Percentiles rank a stretch among this genome's conserved stretches.
phyloP scores from a whole-genome alignment of 2,113 vertebrate genomes.

The Gymnobelideus leadbeateri region DNA sequence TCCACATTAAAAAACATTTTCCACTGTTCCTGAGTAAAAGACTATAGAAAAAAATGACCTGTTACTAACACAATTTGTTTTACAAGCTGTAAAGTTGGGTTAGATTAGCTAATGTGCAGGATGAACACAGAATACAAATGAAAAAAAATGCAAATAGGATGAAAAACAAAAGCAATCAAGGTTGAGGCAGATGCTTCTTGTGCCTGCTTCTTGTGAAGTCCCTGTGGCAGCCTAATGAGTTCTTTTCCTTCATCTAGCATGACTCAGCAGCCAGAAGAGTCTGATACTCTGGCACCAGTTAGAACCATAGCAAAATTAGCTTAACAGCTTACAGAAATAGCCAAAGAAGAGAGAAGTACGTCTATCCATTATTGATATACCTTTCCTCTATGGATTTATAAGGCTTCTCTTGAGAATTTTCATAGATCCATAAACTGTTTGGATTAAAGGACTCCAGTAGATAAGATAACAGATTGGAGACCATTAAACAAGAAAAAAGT shows the following conservation, averaged over 20 bases:
- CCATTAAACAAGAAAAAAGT: neutral
- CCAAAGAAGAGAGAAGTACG: neutral
- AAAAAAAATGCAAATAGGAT: slow-evolving; percentile 26
- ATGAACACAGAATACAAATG: slow-evolving; percentile 33
- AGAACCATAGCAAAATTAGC: neutral
- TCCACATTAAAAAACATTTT: slow-evolving; percentile 39
- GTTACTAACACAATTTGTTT: slow-evolving; percentile 42
- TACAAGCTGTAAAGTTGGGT: slow-evolving; percentile 45
- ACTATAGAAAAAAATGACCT: neutral
- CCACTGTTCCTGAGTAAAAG: neutral
- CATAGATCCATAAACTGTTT: neutral
- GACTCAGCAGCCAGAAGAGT: neutral
- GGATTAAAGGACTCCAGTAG: neutral
- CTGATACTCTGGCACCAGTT: neutral
- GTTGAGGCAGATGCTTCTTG: slow-evolving; percentile 18
- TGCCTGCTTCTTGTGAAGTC: slow-evolving; percentile 48
- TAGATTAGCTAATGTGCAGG: slow-evolving; percentile 27
- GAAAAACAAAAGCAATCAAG: neutral
- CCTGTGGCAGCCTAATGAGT: slow-evolving; percentile 37
- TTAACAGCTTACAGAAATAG: neutral
- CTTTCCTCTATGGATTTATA: neutral
- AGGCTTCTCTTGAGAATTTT: neutral
- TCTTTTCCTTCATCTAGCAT: slow-evolving; percentile 27
- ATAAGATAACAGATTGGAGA: neutral
- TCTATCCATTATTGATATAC: neutral